Base-by-base conservation (phyloP, 2,888 invertebrate genomes). In the Ganaspis brasiliensis region DNA sequence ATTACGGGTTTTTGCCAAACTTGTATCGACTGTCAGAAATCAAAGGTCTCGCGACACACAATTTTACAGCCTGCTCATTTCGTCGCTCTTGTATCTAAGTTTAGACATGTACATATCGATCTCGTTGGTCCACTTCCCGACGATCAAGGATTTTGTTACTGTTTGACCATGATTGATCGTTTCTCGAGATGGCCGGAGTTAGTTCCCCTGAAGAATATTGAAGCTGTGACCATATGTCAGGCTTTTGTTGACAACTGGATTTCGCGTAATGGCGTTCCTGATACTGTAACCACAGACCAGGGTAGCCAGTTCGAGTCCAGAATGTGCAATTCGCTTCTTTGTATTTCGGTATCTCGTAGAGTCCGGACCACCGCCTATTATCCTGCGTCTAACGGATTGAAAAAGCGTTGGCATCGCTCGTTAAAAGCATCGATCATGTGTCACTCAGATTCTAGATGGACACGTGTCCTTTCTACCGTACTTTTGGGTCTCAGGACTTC, bases 341-440 rank as follows among this genome's bases (percentile, higher is more conserved):
- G 16, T 5, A 16, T 49, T n/a, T 49, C 49, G 6, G 49, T 14
- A n/a, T n/a, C 49, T 2, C 16, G 16, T 16, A 2, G 49, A 49
- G 6, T 49, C n/a, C 49, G 49, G 16, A 49, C 49, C 3, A 49
- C 49, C 4, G 16, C 49, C n/a, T 49, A 49, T n/a, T n/a, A 49
- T 49, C 49, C 49, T n/a, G 49, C 49, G n/a, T 49, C 49, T 49
- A 49, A 49, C n/a, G 49, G 49, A 16, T n/a, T 49, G 49, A n/a
- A n/a, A 14, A n/a, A 49, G n/a, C 49, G 49, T 3, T 49, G 2
- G 14, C 49, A 49, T n/a, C 49, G 49, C 1, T 49, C 49, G 31
- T 31, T 31, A 6, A 16, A 49, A 4, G 49, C 49, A 3, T 49
- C 16, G 1, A 49, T 49, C 0, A 49, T 49, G 49, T 49, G 49